A percentile compares a stretch with the other conserved stretches of the same genome.
phyloP scores from a whole-genome alignment of 35 echinoderm and acorn worm genomes.

The Ophioderma brevispina region DNA sequence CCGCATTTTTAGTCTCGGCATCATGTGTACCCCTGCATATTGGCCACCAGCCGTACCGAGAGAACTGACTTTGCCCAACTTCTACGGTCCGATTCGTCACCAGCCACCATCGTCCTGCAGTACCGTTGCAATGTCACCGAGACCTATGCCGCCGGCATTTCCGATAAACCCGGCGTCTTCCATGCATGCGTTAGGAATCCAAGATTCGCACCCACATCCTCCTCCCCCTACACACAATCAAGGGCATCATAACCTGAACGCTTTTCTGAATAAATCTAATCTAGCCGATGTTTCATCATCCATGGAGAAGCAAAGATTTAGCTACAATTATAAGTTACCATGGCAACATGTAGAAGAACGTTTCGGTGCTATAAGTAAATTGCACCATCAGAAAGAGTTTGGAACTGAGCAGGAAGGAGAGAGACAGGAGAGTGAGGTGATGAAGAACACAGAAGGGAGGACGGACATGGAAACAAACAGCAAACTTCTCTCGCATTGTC shows the following conservation, averaged over 20 bases:
- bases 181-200: not conserved
- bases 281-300: not conserved
- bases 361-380: not conserved
- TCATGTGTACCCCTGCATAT: not conserved
- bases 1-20: not conserved
- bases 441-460: not conserved
- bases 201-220: not conserved
- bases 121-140: not conserved
- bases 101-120: not conserved
- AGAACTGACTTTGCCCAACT: not conserved
- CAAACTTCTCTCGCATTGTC: not conserved
- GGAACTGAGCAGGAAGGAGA: not conserved
- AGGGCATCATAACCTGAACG: not conserved
- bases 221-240: not conserved
- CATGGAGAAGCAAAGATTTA: not conserved
- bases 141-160: not conserved
- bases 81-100: not conserved
- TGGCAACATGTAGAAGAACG: not conserved
- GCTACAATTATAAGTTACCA: conserved; percentile 4
- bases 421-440: not conserved
- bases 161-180: not conserved
- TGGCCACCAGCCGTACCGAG: not conserved
- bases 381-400: not conserved
- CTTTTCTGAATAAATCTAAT: not conserved
- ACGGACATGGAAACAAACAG: not conserved